phyloP scores from a whole-genome alignment of 1,140 invertebrate species.

The Caenorhabditis tropicalis region DNA sequence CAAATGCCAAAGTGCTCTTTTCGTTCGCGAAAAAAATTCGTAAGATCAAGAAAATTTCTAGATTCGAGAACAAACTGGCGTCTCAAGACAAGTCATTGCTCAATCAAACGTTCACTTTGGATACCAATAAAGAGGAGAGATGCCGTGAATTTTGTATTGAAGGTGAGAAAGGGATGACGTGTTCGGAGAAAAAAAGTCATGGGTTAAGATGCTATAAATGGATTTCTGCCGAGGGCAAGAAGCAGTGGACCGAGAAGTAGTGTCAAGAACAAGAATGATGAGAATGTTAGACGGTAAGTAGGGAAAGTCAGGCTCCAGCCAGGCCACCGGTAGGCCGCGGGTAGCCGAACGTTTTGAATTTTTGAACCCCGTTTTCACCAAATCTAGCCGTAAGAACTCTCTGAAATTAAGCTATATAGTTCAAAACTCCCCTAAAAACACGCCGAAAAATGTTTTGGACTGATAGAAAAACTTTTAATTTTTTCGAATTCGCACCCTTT shows the following conservation, averaged over 20 bases:
- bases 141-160: constrained; percentile 48
- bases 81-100: constrained; percentile 52
- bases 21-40: neutral
- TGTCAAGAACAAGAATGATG: constrained; percentile 18
- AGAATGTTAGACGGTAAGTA: neutral
- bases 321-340: neutral
- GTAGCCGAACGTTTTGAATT: no score
- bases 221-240: constrained; percentile 47
- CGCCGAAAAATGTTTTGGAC: no score
- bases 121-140: constrained; percentile 40
- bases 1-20: neutral
- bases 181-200: neutral
- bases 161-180: neutral
- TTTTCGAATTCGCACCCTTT: no score
- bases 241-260: constrained; percentile 46
- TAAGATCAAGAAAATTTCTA: constrained; percentile 39
- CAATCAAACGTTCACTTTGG: constrained; percentile 53
- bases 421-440: no score
- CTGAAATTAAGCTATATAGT: no score
- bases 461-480: no score
- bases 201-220: constrained; percentile 47
- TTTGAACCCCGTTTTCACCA: no score
- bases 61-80: constrained; percentile 52
- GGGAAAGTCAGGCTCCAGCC: constrained; percentile 4
- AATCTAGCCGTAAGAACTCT: no score